These are phyloP conservation scores for Lydus trimaculatus DNA, from an alignment of 2,888 invertebrate species.

Conservation along the genomic window DNA sequence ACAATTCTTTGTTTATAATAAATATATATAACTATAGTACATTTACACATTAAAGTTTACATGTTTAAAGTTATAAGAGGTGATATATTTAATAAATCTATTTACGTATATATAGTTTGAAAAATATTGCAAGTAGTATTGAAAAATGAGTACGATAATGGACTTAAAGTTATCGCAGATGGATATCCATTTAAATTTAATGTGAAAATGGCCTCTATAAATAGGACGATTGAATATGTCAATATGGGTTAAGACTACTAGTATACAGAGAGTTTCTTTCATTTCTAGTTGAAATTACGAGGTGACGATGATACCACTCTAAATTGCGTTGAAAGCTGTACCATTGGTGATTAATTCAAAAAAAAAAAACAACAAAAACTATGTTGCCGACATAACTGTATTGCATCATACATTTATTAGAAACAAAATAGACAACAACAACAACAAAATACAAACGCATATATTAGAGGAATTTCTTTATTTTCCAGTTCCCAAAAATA, in stretches of 20 bases:
- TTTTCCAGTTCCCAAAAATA: not conserved
- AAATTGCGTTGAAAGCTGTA: slow-evolving; percentile 40
- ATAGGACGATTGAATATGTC: slow-evolving; percentile 39
- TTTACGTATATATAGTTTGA: slow-evolving; percentile 44
- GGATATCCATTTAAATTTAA: slow-evolving; percentile 34
- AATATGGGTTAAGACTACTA: slow-evolving; percentile 14
- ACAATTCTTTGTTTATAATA: not conserved
- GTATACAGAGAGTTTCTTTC: slow-evolving; percentile 31
- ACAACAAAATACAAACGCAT: not conserved
- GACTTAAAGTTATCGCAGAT: slow-evolving; percentile 36
- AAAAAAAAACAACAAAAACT: not conserved
- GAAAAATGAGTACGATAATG: slow-evolving; percentile 47
- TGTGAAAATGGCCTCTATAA: slow-evolving; percentile 41
- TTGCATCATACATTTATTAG: not conserved
- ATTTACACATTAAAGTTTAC: slow-evolving; percentile 36
- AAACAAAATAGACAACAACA: not conserved
- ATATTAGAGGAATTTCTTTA: not conserved
- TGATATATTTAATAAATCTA: slow-evolving; percentile 49
- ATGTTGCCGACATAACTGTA: not conserved
- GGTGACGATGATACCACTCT: slow-evolving; percentile 50
- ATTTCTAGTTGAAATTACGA: slow-evolving; percentile 41
- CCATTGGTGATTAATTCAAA: slow-evolving; percentile 7
- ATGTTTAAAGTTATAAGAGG: slow-evolving; percentile 40
- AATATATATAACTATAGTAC: not conserved
- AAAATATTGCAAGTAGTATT: slow-evolving; percentile 49